Conservation (phyloP, 2,113 vertebrate genomes). For the Cochlearius cochlearius region DNA sequence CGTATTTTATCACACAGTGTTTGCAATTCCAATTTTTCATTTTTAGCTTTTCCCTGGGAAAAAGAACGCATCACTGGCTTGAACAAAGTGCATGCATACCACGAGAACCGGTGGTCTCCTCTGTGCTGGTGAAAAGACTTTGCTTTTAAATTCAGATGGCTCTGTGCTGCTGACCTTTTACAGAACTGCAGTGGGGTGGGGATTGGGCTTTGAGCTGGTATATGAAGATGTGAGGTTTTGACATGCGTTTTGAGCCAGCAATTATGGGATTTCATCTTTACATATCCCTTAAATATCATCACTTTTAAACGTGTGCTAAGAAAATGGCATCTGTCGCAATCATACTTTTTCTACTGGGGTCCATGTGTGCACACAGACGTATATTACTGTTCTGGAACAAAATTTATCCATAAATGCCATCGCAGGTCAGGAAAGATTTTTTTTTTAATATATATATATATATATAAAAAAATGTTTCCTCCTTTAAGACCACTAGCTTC, state of each 20-base stretch:
- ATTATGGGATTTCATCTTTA: not conserved
- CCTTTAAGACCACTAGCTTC: not conserved
- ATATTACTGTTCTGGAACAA: not conserved
- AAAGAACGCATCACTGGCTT: not conserved
- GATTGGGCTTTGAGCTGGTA: not conserved
- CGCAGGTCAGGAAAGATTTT: not conserved
- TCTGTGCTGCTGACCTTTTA: not conserved
- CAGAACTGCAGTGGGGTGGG: not conserved
- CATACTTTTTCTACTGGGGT: not conserved
- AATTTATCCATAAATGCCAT: not conserved
- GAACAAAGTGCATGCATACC: not conserved
- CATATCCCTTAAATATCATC: not conserved
- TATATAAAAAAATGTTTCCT: too few species aligned
- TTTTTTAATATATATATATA: too few species aligned
- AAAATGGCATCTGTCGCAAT: not conserved
- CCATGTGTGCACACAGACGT: not conserved
- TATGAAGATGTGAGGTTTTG: not conserved
- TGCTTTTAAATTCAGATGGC: not conserved
- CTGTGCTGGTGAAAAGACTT: not conserved
- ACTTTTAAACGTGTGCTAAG: not conserved
- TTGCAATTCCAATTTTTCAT: not conserved
- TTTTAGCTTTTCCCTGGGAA: not conserved
- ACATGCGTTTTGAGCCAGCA: not conserved
- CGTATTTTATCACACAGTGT: not conserved
- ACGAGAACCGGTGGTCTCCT: not conserved